These are phyloP conservation scores for Aphis craccivora DNA, from an alignment of 1,140 invertebrate species.

Conservation along the genomic window DNA sequence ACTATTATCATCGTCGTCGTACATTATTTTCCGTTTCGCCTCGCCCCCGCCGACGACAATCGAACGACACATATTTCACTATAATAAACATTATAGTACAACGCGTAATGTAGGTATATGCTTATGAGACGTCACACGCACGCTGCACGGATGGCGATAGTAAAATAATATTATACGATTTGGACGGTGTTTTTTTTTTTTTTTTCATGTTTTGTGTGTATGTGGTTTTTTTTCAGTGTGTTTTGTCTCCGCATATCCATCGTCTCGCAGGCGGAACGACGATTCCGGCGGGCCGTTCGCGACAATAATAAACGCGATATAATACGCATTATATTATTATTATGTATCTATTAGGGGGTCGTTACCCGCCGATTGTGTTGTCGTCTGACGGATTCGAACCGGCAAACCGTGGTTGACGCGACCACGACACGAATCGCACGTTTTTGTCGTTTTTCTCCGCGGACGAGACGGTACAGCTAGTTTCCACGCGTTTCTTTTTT, in stretches of 20 bases:
- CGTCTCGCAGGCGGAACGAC: constrained; percentile 5
- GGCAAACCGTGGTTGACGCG: neutral
- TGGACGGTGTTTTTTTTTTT: neutral
- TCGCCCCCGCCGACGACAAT: neutral
- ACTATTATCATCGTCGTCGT: neutral
- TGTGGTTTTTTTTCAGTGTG: neutral
- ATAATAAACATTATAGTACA: neutral
- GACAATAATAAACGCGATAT: neutral
- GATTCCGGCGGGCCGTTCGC: neutral
- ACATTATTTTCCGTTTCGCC: constrained; percentile 23
- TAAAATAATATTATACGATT: neutral
- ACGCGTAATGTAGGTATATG: too few relatives aligned
- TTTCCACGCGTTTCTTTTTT: neutral
- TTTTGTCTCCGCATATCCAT: neutral
- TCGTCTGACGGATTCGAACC: neutral
- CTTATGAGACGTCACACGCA: neutral
- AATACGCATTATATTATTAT: neutral
- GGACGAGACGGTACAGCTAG: neutral
- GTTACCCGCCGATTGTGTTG: constrained; percentile 39
- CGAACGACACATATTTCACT: constrained; percentile 4
- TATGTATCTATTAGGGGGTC: neutral
- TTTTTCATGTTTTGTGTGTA: too few relatives aligned
- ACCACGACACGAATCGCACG: neutral
- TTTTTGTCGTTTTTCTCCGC: neutral
- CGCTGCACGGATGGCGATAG: neutral